Base-by-base conservation (phyloP, 2,113 vertebrate species). In the Saguinus midas region DNA sequence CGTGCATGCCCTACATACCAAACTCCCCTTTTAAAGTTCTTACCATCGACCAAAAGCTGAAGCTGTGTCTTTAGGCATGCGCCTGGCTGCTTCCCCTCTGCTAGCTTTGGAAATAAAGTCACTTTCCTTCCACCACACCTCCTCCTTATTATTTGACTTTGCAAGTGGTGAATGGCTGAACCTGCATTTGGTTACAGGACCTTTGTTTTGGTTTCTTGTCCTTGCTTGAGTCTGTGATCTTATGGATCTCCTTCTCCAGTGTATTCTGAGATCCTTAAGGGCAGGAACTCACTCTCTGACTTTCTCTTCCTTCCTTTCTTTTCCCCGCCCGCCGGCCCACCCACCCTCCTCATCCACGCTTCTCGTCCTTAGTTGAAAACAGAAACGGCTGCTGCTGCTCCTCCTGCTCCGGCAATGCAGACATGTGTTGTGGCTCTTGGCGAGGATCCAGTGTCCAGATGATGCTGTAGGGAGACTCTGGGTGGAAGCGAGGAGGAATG, bases 321-420 rank as follows among this genome's bases (percentile, higher is more conserved):
- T 48, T 90, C 27, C 37, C 43, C 17, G 12, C 14, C 27, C 18
- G 13, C 4, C 27, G 29, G 21, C 32, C 35, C 16, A 3, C 17
- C 8, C 27, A 3, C 29, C 32, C 48, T 64, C 20, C 10, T 64
- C 52, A n/a, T 27, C 66, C 78, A 43, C 57, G 45, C 81, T 68
- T 76, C 61, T 43, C 76, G 50, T 55, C 68, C 18, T 55, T 16
- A 52, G 20, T 16, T 32, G 50, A 88, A 89, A 35, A 14, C 43
- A 35, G 75, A 78, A 70, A 72, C 9, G 0, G 5, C 21, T 0
- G 23, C 21, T 0, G 23, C 7, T 6, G 16, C 16, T n/a, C 29
- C 73, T 43, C 9, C 64, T 20, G 80, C 14, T 21, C 21, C 18
- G 27, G 37, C 73, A 32, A 3, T 0, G 75, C 57, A 68, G 90